Conservation (phyloP, 2,797 vertebrate genomes). For the Tenualosa ilisha region DNA sequence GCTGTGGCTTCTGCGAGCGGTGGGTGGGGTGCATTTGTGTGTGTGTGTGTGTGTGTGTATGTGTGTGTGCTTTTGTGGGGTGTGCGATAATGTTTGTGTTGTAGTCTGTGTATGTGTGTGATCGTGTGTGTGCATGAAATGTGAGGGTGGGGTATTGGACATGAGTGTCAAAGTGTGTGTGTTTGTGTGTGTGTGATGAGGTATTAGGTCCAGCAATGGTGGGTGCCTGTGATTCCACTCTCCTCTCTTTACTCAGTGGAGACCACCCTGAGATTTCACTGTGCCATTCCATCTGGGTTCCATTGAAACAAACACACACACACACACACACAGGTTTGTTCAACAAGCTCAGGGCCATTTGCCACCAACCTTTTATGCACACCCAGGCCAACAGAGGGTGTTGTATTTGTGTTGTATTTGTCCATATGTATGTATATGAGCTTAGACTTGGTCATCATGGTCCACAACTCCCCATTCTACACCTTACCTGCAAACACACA, state of each 20-base stretch:
- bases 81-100: conserved; percentile 20
- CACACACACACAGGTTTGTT: background rate
- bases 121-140: conserved; percentile 24
- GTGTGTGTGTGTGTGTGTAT: background rate
- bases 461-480: background rate
- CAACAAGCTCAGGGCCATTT: background rate
- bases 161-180: background rate
- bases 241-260: background rate
- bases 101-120: conserved; percentile 2
- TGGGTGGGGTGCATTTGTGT: background rate
- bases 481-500: background rate
- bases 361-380: background rate
- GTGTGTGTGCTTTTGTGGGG: background rate
- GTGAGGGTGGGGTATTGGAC: background rate
- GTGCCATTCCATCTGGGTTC: background rate
- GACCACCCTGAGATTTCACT: background rate
- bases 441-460: background rate
- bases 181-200: background rate
- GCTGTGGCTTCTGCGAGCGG: background rate
- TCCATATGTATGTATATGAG: background rate
- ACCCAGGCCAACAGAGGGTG: background rate
- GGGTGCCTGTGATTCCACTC: background rate
- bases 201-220: background rate
- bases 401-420: no score
- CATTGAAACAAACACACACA: background rate